Evolutionary conservation across 2,113 vertebrate genomes (phyloP).

Genomic region (Charadrius vociferus): DNA sequence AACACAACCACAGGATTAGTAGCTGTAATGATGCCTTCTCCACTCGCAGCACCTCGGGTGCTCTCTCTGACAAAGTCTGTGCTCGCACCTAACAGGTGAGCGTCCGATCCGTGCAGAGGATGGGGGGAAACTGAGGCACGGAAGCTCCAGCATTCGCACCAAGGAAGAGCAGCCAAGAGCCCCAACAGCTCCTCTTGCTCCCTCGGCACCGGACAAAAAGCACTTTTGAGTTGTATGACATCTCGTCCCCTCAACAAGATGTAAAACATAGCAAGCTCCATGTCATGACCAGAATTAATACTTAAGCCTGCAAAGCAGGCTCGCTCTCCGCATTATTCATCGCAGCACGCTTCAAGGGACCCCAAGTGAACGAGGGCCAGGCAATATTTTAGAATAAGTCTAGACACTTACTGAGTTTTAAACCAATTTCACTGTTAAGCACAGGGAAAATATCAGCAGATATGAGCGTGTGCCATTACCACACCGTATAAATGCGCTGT

Average conservation of each 20-base stretch:
- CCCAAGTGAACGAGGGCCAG: not conserved
- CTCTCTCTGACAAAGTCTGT: not conserved
- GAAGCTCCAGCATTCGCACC: not conserved
- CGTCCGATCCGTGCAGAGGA: rapidly evolving
- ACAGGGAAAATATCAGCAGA: not conserved
- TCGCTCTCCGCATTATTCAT: not conserved
- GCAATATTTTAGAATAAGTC: not conserved
- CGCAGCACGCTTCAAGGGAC: not conserved
- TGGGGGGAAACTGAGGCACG: not conserved
- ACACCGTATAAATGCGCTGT: rapidly evolving
- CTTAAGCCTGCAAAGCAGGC: not conserved
- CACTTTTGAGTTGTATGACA: not conserved
- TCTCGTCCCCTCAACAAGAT: not conserved
- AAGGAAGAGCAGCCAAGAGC: not conserved
- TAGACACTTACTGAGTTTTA: not conserved
- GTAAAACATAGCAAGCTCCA: not conserved
- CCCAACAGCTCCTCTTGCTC: rapidly evolving
- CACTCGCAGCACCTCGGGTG: rapidly evolving
- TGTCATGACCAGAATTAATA: not conserved
- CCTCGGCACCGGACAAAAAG: not conserved
- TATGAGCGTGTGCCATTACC: rapidly evolving
- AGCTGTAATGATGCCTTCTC: not conserved
- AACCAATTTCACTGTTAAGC: not conserved
- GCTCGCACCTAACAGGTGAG: not conserved
- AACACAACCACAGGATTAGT: not conserved